Evolutionary conservation across 2,888 invertebrate genomes (phyloP).

Genomic region (Eremobia ochroleuca): DNA sequence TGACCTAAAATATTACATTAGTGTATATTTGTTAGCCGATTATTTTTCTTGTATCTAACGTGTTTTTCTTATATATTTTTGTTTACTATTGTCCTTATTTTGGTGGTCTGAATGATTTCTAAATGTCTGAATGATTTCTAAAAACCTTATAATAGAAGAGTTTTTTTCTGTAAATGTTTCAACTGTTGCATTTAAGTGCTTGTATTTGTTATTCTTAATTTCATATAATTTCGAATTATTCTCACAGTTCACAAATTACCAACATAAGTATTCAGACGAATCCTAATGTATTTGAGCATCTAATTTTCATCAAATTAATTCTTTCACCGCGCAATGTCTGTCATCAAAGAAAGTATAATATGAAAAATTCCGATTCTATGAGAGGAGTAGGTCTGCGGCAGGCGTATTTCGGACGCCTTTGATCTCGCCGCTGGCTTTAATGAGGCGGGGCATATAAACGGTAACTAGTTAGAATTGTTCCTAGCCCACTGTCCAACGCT

Average conservation of each 20-base stretch:
- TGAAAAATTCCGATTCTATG: conserved; percentile 76
- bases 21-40: no score
- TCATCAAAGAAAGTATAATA: conserved; percentile 63
- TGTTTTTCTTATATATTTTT: no score
- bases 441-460: conserved; percentile 86
- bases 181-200: conserved; percentile 22
- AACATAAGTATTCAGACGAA: conserved; percentile 32
- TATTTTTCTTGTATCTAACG: no score
- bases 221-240: conserved; percentile 34
- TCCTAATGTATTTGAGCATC: conserved; percentile 44
- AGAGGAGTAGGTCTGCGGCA: conserved; percentile 78
- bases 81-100: no score
- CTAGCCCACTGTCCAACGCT: conserved; percentile 78
- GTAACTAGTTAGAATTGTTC: conserved; percentile 88
- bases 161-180: conserved; percentile 8
- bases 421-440: conserved; percentile 92
- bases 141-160: background rate
- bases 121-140: no score
- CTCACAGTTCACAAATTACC: conserved; percentile 45
- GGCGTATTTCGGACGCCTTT: conserved; percentile 91
- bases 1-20: no score
- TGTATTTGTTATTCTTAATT: conserved; percentile 18
- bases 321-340: conserved; percentile 58
- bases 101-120: no score
- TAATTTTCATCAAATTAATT: conserved; percentile 63